Evolutionary conservation across 2,888 invertebrate genomes (phyloP).

Genomic region (Priocnemis perturbator): DNA sequence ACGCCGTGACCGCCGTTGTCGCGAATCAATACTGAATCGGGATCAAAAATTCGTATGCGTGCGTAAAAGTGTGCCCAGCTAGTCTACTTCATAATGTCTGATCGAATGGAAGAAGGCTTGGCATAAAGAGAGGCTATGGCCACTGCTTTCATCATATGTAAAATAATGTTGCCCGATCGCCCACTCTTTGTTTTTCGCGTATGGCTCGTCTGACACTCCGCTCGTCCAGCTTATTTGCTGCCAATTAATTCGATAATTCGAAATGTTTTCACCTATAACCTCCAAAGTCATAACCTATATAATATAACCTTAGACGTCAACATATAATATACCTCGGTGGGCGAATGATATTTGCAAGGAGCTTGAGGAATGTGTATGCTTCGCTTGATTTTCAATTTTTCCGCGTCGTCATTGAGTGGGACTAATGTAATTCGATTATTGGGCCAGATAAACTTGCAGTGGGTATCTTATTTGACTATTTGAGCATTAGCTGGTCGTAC

Average conservation of each 20-base stretch:
- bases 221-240: constrained; percentile 11
- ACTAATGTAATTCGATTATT: too few species aligned
- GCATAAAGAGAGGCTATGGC: constrained; percentile 62
- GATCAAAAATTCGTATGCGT: constrained; percentile 32
- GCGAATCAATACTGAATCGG: constrained; percentile 25
- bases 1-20: constrained; percentile 30
- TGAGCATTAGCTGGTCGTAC: too few species aligned
- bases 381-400: too few species aligned
- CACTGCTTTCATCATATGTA: constrained; percentile 53
- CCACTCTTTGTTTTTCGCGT: constrained; percentile 40
- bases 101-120: constrained; percentile 55
- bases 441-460: too few species aligned
- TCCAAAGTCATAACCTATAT: constrained; percentile 69
- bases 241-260: constrained; percentile 27
- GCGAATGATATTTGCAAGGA: background rate
- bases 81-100: constrained; percentile 45
- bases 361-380: too few species aligned
- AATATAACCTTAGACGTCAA: constrained; percentile 69
- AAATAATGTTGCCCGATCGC: constrained; percentile 48
- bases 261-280: constrained; percentile 57
- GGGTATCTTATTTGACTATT: too few species aligned
- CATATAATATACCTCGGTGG: constrained; percentile 24
- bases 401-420: too few species aligned
- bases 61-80: constrained; percentile 25
- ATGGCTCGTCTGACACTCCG: constrained; percentile 14